These are phyloP conservation scores for Branchinecta lindahli DNA, from an alignment of 1,140 invertebrate genomes.

Conservation along the genomic window DNA sequence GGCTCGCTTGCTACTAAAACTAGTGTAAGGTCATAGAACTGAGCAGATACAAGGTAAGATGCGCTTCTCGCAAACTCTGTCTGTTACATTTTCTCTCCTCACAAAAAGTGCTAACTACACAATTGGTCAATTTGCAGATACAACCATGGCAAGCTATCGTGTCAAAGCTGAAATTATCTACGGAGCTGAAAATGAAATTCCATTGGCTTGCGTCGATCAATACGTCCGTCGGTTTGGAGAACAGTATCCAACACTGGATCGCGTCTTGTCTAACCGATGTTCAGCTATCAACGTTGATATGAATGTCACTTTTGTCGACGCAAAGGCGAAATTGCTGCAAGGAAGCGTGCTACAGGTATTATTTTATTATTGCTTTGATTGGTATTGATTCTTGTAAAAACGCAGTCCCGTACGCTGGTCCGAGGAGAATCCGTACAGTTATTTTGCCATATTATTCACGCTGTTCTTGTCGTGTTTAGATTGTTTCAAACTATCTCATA, in stretches of 20 bases:
- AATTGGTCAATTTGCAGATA: slow-evolving; percentile 41
- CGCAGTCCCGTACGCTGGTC: no score
- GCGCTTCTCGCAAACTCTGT: no score
- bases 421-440: no score
- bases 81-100: no score
- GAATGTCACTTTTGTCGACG: slow-evolving; percentile 75
- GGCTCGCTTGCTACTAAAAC: no score
- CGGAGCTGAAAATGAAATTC: slow-evolving; percentile 70
- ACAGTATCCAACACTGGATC: slow-evolving; percentile 62
- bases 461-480: no score
- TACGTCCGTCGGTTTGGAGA: slow-evolving; percentile 69
- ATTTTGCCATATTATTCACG: no score
- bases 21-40: no score
- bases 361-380: neutral
- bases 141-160: slow-evolving; percentile 82
- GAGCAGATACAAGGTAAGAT: no score
- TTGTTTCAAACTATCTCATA: no score
- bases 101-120: no score
- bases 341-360: slow-evolving; percentile 60
- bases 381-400: no score
- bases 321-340: slow-evolving; percentile 53
- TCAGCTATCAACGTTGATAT: slow-evolving; percentile 81
- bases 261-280: slow-evolving; percentile 69
- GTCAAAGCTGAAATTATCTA: slow-evolving; percentile 76
- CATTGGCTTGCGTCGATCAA: slow-evolving; percentile 59